Percentiles rank a stretch among this genome's conserved stretches.
phyloP scores from a whole-genome alignment of 1,140 invertebrate genomes.

The Euschistus heros region DNA sequence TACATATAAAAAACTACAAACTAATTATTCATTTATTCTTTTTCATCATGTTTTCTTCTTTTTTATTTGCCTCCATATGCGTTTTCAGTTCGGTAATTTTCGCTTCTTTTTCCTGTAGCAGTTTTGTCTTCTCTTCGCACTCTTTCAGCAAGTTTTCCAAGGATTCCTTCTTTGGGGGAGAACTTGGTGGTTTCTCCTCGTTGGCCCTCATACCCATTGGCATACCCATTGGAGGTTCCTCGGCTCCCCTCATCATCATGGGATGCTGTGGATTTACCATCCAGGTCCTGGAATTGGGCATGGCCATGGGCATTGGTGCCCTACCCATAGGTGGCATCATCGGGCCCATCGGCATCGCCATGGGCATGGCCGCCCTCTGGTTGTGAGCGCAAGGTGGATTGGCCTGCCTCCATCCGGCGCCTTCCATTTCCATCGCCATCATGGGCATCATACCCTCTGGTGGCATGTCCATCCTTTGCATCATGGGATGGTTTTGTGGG shows the following conservation, averaged over 20 bases:
- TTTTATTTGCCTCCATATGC: neutral
- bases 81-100: neutral
- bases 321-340: neutral
- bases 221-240: no score
- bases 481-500: neutral
- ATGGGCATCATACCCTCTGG: neutral
- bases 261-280: neutral
- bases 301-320: neutral
- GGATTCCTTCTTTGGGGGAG: neutral
- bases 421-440: neutral
- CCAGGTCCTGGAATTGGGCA: neutral
- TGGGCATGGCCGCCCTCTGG: neutral
- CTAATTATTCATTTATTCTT: no score
- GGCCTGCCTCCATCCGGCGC: neutral
- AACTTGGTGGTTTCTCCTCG: neutral
- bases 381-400: neutral
- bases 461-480: neutral
- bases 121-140: conserved; percentile 3
- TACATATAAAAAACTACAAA: no score
- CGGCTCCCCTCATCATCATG: no score
- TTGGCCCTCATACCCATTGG: neutral
- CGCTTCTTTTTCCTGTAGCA: neutral
- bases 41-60: no score
- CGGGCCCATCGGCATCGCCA: neutral
- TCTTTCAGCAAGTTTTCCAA: neutral